Evolutionary conservation across 1,140 invertebrate species (phyloP).

Genomic region (Drosophila busckii): DNA sequence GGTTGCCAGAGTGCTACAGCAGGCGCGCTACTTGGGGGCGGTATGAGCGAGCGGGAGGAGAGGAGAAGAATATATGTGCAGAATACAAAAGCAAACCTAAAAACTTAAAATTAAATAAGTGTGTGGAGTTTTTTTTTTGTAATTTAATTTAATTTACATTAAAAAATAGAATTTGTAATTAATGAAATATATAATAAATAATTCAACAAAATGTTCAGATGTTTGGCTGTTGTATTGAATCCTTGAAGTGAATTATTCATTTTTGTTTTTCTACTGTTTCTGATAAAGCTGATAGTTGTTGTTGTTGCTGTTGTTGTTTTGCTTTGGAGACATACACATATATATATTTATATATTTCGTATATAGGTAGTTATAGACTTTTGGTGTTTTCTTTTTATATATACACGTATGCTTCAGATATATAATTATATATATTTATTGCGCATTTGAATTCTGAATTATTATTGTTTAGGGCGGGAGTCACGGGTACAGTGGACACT

Average conservation of each 20-base stretch:
- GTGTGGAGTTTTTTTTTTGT: conserved; percentile 62
- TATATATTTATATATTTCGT: conserved; percentile 9
- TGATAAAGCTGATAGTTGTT: conserved; percentile 33
- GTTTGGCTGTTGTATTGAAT: conserved; percentile 55
- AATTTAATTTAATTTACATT: conserved; percentile 75
- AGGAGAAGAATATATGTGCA: no score
- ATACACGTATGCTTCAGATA: conserved; percentile 37
- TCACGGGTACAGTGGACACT: conserved; percentile 69
- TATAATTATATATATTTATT: conserved; percentile 42
- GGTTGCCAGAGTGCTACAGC: no score
- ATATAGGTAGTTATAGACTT: conserved; percentile 22
- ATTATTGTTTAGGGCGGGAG: conserved; percentile 72
- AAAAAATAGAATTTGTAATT: conserved; percentile 74
- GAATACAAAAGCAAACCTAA: no score
- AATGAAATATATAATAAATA: conserved; percentile 65
- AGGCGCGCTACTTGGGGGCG: no score
- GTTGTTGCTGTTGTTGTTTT: conserved; percentile 23
- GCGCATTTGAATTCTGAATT: conserved; percentile 59
- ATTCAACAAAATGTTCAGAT: conserved; percentile 65
- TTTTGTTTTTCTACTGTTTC: conserved; percentile 15
- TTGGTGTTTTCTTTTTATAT: no score
- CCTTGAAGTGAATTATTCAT: conserved; percentile 61
- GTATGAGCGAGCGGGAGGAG: no score
- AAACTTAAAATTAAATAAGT: no score
- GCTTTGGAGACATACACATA: conserved; percentile 9